These are phyloP conservation scores for Nephrotoma guestfalica DNA, from an alignment of 2,888 invertebrate species.

Conservation along the genomic window DNA sequence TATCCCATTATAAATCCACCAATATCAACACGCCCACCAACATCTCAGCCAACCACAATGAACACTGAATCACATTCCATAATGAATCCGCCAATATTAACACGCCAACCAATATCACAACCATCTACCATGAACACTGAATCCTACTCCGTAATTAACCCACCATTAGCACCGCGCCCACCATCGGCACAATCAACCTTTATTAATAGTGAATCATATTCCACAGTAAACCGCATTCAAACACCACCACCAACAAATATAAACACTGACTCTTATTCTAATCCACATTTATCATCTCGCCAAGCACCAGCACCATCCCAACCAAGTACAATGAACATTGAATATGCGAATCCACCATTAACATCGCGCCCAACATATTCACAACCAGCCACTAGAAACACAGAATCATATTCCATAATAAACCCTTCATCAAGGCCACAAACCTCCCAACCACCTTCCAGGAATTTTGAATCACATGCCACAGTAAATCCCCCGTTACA, in stretches of 20 bases:
- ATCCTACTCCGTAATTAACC: too few relatives aligned
- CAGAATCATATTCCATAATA: background rate
- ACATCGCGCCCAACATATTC: background rate
- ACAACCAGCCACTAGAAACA: background rate
- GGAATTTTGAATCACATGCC: background rate
- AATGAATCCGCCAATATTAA: background rate
- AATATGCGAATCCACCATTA: background rate
- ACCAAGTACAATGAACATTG: background rate
- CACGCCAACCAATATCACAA: background rate
- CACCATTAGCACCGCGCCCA: background rate
- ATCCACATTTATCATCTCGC: background rate
- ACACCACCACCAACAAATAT: background rate
- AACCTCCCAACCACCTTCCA: background rate
- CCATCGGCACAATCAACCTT: background rate
- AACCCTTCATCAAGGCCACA: background rate
- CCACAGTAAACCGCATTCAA: background rate
- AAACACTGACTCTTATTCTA: background rate
- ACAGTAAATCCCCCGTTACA: background rate
- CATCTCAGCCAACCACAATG: background rate
- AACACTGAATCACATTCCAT: background rate
- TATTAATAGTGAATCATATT: background rate
- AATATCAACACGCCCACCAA: background rate
- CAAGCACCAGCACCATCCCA: background rate
- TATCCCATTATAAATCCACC: background rate
- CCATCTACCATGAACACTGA: background rate